phyloP scores from a whole-genome alignment of 2,888 invertebrate species.

The Thereva unica region DNA sequence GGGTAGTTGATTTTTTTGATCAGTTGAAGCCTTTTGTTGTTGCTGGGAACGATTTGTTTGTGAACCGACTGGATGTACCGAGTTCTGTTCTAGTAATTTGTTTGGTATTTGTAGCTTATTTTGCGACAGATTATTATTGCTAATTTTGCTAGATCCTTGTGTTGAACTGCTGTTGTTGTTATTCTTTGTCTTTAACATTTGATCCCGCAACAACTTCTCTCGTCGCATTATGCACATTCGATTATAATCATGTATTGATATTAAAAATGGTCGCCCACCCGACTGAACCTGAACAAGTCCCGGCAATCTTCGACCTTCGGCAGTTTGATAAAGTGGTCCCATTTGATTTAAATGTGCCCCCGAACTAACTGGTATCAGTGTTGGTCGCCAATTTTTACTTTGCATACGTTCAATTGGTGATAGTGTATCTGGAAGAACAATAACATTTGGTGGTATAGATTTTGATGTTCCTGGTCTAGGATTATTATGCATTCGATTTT shows the following conservation, averaged over 20 bases:
- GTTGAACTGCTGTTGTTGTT: constrained; percentile 10
- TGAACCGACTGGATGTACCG: constrained; percentile 42
- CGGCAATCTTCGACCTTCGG: constrained; percentile 64
- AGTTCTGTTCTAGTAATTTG: constrained; percentile 45
- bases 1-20: constrained; percentile 32
- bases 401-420: constrained; percentile 57
- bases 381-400: constrained; percentile 73
- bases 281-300: constrained; percentile 75
- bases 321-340: constrained; percentile 62
- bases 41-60: constrained; percentile 26
- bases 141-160: constrained; percentile 42
- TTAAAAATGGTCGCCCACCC: constrained; percentile 77
- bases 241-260: constrained; percentile 78
- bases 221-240: constrained; percentile 75
- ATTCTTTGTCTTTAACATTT: constrained; percentile 53
- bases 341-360: constrained; percentile 49
- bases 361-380: constrained; percentile 68
- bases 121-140: background rate
- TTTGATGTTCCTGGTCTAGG: constrained; percentile 3
- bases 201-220: constrained; percentile 67
- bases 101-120: constrained; percentile 43
- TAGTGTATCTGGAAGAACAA: constrained; percentile 54
- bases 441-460: constrained; percentile 51
- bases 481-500: constrained; percentile 50
- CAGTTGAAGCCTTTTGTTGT: constrained; percentile 36